These are phyloP conservation scores for Halcyon badia DNA, from an alignment of 2,797 vertebrate species.

Conservation along the genomic window DNA sequence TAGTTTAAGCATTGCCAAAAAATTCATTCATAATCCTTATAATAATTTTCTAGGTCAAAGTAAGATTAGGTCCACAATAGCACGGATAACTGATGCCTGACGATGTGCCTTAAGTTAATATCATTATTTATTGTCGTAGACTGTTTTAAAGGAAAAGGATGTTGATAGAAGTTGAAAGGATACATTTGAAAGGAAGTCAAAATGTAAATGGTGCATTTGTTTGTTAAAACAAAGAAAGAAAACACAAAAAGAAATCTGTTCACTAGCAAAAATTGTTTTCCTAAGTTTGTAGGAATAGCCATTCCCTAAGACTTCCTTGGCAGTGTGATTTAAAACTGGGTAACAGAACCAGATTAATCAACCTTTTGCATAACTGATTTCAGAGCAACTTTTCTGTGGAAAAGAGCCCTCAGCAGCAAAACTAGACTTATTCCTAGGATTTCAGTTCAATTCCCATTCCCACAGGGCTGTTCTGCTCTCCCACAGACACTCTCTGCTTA, in stretches of 20 bases:
- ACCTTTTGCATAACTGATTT: background rate
- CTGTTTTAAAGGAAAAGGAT: background rate
- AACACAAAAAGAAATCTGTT: background rate
- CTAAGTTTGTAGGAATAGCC: background rate
- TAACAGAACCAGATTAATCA: background rate
- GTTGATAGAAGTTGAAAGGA: background rate
- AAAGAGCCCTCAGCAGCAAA: background rate
- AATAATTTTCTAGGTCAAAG: conserved; percentile 61
- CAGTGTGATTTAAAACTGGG: background rate
- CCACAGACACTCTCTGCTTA: background rate
- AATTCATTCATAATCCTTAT: conserved; percentile 20
- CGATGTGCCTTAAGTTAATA: background rate
- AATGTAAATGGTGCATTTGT: background rate
- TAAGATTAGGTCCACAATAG: conserved; percentile 31
- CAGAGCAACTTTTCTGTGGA: background rate
- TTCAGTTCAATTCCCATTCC: background rate
- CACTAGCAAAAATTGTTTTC: background rate
- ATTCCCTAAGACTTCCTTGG: background rate
- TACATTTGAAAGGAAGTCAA: background rate
- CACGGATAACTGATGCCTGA: background rate
- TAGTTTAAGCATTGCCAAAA: conserved; percentile 3
- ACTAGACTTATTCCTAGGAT: background rate
- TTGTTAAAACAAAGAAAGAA: background rate
- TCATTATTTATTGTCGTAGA: background rate
- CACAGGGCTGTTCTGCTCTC: background rate